Base-by-base conservation (phyloP, 2,888 invertebrate species). In the Smittia sp. region DNA sequence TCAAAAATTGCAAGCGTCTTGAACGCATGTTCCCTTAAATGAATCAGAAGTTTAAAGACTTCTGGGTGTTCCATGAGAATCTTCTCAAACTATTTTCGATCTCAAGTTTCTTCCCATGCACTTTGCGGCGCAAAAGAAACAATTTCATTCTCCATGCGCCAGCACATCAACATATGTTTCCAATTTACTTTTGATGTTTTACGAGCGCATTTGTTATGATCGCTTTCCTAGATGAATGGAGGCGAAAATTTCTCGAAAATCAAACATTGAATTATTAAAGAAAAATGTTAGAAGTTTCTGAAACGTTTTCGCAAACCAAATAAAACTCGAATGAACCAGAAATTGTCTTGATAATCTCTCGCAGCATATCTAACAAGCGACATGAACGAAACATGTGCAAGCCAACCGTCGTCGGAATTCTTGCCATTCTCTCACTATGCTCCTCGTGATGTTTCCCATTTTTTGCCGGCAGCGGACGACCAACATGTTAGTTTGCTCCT, bases 101-200 rank as follows among this genome's bases (percentile, higher is more conserved):
- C 46, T 46, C 46, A 46, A 46, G 15, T 46, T 46, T 46, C 46
- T 32, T 32, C 46, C 46, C 46, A n/a, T 46, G 15, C 46, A 46
- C 46, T 46, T 46, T 46, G 46, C 46, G 46, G 46, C 46, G 46
- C n/a, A 46, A 13, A 46, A 46, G 13, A 15, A 46, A 46, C 46
- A 46, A 15, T 46, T 32, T 32, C 32, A 32, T 32, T 32, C 32
- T 32, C 32, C 32, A 32, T 32, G 32, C 32, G 32, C 32, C 32
- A 32, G 32, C 32, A 32, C 46, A 46, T 13, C 11, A 46, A 15
- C 46, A 46, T 46, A 13, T 46, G 46, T 13, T n/a, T 46, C 46
- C 46, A 46, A 46, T 46, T 39, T 32, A 32, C 32, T 32, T 32
- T 32, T 32, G 4, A 32, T 32, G 32, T 32, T 32, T n/a, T 32